phyloP scores from a whole-genome alignment of 2,797 vertebrate genomes.

The Typhlichthys subterraneus region DNA sequence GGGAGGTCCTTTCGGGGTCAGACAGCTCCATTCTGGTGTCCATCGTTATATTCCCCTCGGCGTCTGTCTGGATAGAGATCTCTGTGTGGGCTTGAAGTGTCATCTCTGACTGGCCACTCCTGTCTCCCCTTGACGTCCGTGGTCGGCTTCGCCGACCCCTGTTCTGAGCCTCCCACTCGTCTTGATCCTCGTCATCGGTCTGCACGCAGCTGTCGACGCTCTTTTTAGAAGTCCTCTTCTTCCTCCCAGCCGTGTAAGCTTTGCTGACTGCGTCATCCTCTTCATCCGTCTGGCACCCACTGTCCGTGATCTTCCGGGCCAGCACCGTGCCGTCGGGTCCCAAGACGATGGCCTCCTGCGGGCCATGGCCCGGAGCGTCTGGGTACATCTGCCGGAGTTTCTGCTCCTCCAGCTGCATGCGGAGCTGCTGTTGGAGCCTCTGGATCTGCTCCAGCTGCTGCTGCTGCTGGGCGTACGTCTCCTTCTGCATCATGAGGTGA shows the following conservation, averaged over 20 bases:
- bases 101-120: conserved; percentile 79
- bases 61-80: conserved; percentile 97
- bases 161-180: conserved; percentile 91
- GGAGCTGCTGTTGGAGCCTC: conserved; percentile 95
- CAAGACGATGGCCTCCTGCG: conserved; percentile 82
- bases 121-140: conserved; percentile 77
- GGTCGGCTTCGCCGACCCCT: conserved; percentile 75
- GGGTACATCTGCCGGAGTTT: conserved; percentile 94
- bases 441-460: conserved; percentile 97
- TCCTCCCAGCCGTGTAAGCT: conserved; percentile 83
- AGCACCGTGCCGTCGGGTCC: conserved; percentile 79
- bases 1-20: conserved; percentile 87
- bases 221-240: conserved; percentile 88
- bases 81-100: conserved; percentile 95
- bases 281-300: conserved; percentile 96
- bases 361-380: conserved; percentile 83
- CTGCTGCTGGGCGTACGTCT: conserved; percentile 95
- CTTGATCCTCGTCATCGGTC: conserved; percentile 98
- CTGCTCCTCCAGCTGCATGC: conserved; percentile 94
- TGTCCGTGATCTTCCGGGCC: conserved; percentile 89
- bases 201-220: conserved; percentile 97
- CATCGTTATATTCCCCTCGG: conserved; percentile 89
- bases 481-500: conserved; percentile 98
- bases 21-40: conserved; percentile 93
- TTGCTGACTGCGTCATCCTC: conserved; percentile 89